phyloP scores from a whole-genome alignment of 2,113 vertebrate genomes.

The Phocoena sinus region DNA sequence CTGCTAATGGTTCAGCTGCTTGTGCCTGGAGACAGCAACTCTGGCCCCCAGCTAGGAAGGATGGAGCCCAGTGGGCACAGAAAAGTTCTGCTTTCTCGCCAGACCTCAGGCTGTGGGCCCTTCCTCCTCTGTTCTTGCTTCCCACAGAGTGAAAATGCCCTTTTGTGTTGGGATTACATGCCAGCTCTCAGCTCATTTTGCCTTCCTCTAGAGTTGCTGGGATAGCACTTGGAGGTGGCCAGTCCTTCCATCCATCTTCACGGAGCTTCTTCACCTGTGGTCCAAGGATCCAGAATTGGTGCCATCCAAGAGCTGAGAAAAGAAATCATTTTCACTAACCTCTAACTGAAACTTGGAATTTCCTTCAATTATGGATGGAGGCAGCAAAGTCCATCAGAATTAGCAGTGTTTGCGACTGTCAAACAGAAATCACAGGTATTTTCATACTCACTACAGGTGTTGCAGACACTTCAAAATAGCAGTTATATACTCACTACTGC shows the following conservation, averaged over 20 bases:
- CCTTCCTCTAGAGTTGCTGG: not conserved
- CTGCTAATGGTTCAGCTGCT: not conserved
- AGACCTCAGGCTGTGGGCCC: not conserved
- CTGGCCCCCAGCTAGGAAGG: not conserved
- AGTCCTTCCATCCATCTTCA: not conserved
- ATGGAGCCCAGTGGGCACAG: not conserved
- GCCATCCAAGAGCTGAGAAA: not conserved
- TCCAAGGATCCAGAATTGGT: not conserved
- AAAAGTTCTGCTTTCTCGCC: not conserved
- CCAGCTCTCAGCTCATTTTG: not conserved
- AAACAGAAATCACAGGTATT: not conserved
- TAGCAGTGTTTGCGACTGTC: not conserved
- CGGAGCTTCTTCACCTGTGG: not conserved
- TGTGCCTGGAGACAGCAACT: not conserved
- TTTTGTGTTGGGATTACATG: not conserved
- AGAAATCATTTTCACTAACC: not conserved
- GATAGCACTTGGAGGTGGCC: not conserved
- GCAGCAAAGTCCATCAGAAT: not conserved
- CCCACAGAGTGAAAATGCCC: not conserved
- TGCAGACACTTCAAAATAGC: not conserved
- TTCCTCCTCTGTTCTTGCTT: not conserved
- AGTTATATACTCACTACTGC: not conserved
- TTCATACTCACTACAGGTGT: not conserved
- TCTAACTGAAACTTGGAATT: not conserved
- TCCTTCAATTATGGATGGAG: not conserved